A percentile compares a stretch with the other conserved stretches of the same genome.
Evolutionary conservation across 2,797 vertebrate species (phyloP).

Genomic region (Bradypus variegatus): DNA sequence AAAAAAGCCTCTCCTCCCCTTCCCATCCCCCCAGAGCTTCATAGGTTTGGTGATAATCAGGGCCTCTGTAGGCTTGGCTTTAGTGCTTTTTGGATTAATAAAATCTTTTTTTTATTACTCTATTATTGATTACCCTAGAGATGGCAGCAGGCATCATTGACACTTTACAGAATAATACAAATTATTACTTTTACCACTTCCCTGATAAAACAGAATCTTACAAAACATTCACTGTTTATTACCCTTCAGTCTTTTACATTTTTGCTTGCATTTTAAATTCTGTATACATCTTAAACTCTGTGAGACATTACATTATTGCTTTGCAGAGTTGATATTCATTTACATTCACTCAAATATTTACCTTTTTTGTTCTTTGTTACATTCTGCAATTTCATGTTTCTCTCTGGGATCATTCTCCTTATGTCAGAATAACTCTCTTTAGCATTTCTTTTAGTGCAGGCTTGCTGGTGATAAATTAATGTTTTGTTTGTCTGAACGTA

Average conservation of each 20-base stretch:
- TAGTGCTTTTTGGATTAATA: slow-evolving; percentile 5
- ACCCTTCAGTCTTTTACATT: not conserved
- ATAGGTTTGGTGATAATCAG: not conserved
- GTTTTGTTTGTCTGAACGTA: slow-evolving; percentile 23
- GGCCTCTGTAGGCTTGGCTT: not conserved
- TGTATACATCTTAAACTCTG: not conserved
- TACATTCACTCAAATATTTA: slow-evolving; percentile 26
- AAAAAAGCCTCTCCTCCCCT: not conserved
- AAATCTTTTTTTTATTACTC: not conserved
- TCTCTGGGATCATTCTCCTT: slow-evolving; percentile 36
- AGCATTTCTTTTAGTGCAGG: not conserved
- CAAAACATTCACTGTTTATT: not conserved
- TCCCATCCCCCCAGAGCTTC: not conserved
- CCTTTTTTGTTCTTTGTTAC: slow-evolving; percentile 33
- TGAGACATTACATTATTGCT: not conserved
- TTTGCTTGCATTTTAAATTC: slow-evolving; percentile 43
- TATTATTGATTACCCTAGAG: not conserved
- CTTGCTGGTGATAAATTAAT: slow-evolving; percentile 21
- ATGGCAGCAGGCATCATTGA: slow-evolving; percentile 3
- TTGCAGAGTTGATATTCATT: not conserved
- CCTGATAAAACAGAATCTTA: not conserved
- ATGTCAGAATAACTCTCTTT: slow-evolving; percentile 33
- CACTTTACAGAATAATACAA: not conserved
- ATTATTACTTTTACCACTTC: not conserved
- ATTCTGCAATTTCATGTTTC: slow-evolving; percentile 10